Evolutionary conservation across 2,888 invertebrate genomes (phyloP), one percentile per base, ranked within the genome.

Genomic region (Orchestes rusci): DNA sequence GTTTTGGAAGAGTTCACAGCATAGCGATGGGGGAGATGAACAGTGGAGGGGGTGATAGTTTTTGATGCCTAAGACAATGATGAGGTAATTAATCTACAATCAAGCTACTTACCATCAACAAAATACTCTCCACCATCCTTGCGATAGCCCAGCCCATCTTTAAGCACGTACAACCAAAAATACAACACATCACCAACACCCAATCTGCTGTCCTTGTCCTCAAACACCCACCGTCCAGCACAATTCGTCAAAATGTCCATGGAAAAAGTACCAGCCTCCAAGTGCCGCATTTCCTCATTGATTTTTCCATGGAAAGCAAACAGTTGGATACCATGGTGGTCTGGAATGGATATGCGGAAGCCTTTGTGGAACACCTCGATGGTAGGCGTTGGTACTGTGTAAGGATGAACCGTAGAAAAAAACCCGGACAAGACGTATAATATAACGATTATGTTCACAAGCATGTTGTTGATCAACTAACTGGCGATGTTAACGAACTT

Each of bases 281-380:
- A 42, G 8, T 54, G 53, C n/a, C 55, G 40, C 55, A 68, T 54
- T 17, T 57, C 56, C 40, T 54, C 53, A 50, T 71, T 71, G 12
- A 71, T 46, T 35, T 70, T 70, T 3, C 65, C 70, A 50, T 72
- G 69, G 51, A 72, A 70, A 1, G 68, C 67, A 51, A 72, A 70
- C 37, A 69, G 49, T 37, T 59, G 53, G 1, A 71, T 48, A 7
- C 68, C 71, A 2, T 56, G 45, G 45, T 59, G 59, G 44, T 70
- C 67, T 12, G 68, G 67, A 50, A 72, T 68, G 30, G 66, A 68
- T 12, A 70, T 61, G 37, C 62, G 55, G 43, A 71, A 58, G n/a
- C 70, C 70, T 41, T 52, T 56, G 4, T 23, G 3, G 23, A 67
- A 54, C 8, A 62, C 53, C 49, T 64, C 57, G n/a, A 71, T 59